Evolutionary conservation across 2,888 invertebrate species (phyloP), one percentile per base, ranked within the genome.

Genomic region (Drosophila prolongata): DNA sequence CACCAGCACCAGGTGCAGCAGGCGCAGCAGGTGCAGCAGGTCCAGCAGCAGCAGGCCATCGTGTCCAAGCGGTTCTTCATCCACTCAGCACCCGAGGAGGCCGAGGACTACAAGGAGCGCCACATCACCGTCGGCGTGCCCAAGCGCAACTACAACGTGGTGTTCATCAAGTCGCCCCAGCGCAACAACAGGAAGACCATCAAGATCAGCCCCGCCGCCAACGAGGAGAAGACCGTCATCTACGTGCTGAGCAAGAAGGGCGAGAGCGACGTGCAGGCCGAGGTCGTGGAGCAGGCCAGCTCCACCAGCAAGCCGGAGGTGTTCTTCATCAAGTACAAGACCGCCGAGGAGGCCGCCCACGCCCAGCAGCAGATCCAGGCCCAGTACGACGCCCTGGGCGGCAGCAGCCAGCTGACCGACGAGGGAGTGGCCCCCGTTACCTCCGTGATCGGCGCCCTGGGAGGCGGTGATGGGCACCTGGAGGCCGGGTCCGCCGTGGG

Each of bases 281-380:
- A 91, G 71, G 89, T 92, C 3, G 66, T 91, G 43, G 92, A 92
- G 60, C 89, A 90, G 44, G 77, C 89, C 34, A 74, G 88, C n/a
- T 82, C 90, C 42, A 92, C 91, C 60, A 89, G 85, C 79, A 92
- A 92, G 74, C 92, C 92, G 19, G 92, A 92, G 77, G 92, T 92
- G 42, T 92, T 92, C 90, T 92, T 92, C 84, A 92, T 92, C 78
- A 92, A 92, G 79, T 92, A 92, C 84, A 92, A 91, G 87, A 92
- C 92, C 50, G 82, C 88, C 37, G 92, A 92, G 75, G 92, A 92
- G 77, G 92, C 92, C 11, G 79, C 79, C 30, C 90, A 91, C 80
- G 92, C 92, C 56, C 92, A 92, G 70, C 87, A 91, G 40, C 89
- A 92, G 79, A 92, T 92, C 58, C 92, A 92, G 87, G 90, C 92